These are phyloP conservation scores for Drosophila formosana DNA, from an alignment of 2,888 invertebrate species.

Conservation along the genomic window DNA sequence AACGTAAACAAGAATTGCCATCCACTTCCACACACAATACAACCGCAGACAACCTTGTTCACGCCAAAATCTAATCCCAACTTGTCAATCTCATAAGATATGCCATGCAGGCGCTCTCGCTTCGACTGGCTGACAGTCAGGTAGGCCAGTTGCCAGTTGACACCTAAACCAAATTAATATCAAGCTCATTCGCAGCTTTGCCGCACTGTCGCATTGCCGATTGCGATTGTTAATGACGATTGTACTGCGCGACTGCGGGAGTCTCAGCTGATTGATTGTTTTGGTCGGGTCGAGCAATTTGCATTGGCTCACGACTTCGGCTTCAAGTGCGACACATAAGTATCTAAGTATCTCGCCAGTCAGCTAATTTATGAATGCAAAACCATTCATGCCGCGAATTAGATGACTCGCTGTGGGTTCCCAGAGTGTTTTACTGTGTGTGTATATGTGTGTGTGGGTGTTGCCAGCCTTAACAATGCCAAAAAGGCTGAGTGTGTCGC, in stretches of 20 bases:
- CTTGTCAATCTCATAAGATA: conserved; percentile 70
- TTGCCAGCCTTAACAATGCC: conserved; percentile 63
- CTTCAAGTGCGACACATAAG: conserved; percentile 56
- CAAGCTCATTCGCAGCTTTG: conserved; percentile 36
- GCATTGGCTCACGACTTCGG: conserved; percentile 71
- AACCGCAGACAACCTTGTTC: conserved; percentile 55
- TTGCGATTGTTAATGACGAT: neutral
- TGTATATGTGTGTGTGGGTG: conserved; percentile 54
- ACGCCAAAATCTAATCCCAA: conserved; percentile 56
- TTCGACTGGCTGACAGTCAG: conserved; percentile 9
- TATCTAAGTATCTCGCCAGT: conserved; percentile 44
- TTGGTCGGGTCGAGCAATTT: conserved; percentile 54
- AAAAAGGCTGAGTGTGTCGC: conserved; percentile 35
- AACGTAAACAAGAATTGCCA: conserved; percentile 20
- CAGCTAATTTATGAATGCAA: conserved; percentile 78
- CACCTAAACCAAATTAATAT: conserved; percentile 63
- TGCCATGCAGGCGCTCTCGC: conserved; percentile 44
- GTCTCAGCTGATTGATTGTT: conserved; percentile 64
- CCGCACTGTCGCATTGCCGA: neutral
- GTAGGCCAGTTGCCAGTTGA: conserved; percentile 53
- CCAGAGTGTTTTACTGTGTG: conserved; percentile 1
- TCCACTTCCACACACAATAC: conserved; percentile 21
- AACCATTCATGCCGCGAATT: conserved; percentile 74
- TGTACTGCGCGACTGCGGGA: neutral
- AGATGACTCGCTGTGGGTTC: conserved; percentile 62